Percentiles rank a stretch among this genome's conserved stretches.
Evolutionary conservation across 2,888 invertebrate species (phyloP).

Genomic region (Orthosia cruda): DNA sequence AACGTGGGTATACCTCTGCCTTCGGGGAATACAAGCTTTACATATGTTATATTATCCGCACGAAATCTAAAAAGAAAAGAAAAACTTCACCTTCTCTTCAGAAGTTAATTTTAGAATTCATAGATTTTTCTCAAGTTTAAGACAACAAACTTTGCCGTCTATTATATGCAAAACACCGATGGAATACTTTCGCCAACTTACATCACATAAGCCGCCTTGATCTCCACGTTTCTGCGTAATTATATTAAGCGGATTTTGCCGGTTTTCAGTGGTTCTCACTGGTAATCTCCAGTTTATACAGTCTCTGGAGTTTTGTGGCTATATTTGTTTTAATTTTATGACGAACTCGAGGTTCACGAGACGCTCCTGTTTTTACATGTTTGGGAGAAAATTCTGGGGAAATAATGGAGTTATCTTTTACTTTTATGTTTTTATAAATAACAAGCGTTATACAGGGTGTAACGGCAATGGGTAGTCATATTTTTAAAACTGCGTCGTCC

Average conservation of each 20-base stretch:
- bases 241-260: conserved; percentile 68
- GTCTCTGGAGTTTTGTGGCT: conserved; percentile 63
- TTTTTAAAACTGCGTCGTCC: no score
- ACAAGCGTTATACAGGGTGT: no score
- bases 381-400: conserved; percentile 11
- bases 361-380: conserved; percentile 13
- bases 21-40: no score
- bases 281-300: conserved; percentile 68
- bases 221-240: conserved; percentile 69
- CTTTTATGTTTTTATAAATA: no score
- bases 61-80: background rate
- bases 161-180: conserved; percentile 54
- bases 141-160: conserved; percentile 25
- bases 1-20: no score
- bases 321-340: conserved; percentile 68
- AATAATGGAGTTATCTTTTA: background rate
- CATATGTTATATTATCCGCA: no score
- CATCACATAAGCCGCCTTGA: conserved; percentile 64
- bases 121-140: conserved; percentile 6
- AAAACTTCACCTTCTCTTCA: background rate
- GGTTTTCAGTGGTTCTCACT: conserved; percentile 66
- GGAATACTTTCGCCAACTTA: conserved; percentile 59
- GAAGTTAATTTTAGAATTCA: conserved; percentile 1
- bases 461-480: no score
- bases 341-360: conserved; percentile 38